A percentile compares a stretch with the other conserved stretches of the same genome.
Evolutionary conservation across 2,113 vertebrate species (phyloP).

Genomic region (Gobius niger): DNA sequence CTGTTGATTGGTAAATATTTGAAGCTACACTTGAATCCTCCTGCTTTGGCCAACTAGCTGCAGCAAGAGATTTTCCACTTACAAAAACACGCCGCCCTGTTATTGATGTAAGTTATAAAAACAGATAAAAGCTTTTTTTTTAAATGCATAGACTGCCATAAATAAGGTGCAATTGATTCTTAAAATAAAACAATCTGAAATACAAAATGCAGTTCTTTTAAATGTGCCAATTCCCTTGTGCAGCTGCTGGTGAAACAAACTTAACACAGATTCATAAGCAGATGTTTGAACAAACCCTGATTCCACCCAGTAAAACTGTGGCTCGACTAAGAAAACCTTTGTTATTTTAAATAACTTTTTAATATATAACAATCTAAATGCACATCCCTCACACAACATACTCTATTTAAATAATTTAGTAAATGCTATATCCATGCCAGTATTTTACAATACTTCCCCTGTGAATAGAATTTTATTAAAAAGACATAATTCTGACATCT

Average conservation of each 20-base stretch:
- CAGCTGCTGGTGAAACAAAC: constrained; percentile 57
- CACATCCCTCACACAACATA: constrained; percentile 59
- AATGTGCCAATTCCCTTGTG: constrained; percentile 67
- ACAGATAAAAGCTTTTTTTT: constrained; percentile 47
- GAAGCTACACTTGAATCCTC: constrained; percentile 60
- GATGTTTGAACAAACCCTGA: constrained; percentile 60
- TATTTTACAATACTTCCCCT: constrained; percentile 49
- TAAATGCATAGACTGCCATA: constrained; percentile 72
- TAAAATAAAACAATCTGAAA: constrained; percentile 71
- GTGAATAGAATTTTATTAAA: constrained; percentile 56
- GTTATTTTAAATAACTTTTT: constrained; percentile 28
- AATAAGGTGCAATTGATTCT: constrained; percentile 69
- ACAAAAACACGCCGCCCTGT: constrained; percentile 51
- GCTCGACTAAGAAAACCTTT: constrained; percentile 41
- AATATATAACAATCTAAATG: constrained; percentile 51
- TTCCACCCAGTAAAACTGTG: constrained; percentile 52
- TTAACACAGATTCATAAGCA: constrained; percentile 42
- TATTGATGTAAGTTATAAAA: constrained; percentile 42
- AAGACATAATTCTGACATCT: constrained; percentile 33
- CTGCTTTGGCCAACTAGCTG: constrained; percentile 71
- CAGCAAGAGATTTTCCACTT: constrained; percentile 50
- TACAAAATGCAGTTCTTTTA: constrained; percentile 65
- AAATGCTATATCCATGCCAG: constrained; percentile 50
- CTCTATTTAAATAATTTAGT: constrained; percentile 29
- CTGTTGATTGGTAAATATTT: constrained; percentile 45